Conservation (phyloP, 2,797 vertebrate genomes). For the Galagoides demidoff region DNA sequence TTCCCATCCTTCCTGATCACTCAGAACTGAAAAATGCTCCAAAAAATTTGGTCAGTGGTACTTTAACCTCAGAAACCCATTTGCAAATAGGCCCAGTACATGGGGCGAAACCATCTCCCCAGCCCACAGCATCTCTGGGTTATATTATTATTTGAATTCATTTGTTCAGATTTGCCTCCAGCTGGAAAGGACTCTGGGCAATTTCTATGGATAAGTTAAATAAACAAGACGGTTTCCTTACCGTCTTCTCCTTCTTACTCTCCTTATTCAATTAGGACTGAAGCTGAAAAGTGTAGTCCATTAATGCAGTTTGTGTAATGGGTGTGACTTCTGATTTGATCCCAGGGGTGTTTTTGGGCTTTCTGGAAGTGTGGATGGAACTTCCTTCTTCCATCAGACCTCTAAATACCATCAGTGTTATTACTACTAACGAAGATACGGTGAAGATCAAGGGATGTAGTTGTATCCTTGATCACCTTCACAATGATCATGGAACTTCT, state of each 20-base stretch:
- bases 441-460: background rate
- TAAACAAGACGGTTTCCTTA: slow-evolving; percentile 15
- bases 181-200: background rate
- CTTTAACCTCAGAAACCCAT: slow-evolving; percentile 48
- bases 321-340: background rate
- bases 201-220: slow-evolving; percentile 9
- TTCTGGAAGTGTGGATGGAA: background rate
- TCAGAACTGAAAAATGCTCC: slow-evolving; percentile 63
- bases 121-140: background rate
- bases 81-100: background rate
- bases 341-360: background rate
- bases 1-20: slow-evolving; percentile 56
- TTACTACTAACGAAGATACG: background rate
- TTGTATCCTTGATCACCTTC: background rate
- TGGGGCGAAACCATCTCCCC: background rate
- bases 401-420: background rate
- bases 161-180: slow-evolving; percentile 40
- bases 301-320: background rate
- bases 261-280: background rate
- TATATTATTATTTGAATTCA: background rate
- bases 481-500: accelerated
- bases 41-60: background rate
- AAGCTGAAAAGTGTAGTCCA: background rate
- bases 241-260: too few relatives aligned
- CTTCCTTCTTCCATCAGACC: background rate